Evolutionary conservation across 2,797 vertebrate genomes (phyloP).

Genomic region (Alosa sapidissima): DNA sequence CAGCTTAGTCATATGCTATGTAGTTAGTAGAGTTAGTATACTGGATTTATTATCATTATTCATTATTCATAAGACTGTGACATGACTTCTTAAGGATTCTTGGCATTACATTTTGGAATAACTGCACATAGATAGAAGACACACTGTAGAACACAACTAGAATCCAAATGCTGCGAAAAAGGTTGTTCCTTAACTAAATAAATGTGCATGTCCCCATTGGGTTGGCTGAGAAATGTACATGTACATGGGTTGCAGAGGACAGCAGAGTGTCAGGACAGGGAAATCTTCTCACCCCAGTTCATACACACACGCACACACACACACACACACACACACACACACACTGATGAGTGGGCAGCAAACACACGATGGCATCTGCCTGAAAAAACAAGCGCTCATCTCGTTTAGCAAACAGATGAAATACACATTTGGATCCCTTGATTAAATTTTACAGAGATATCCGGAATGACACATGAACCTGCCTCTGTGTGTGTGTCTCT

Average conservation of each 20-base stretch:
- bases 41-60: background rate
- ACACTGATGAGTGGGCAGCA: background rate
- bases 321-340: background rate
- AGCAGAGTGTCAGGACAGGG: too few relatives aligned
- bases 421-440: background rate
- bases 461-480: conserved; percentile 12
- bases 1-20: background rate
- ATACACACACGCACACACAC: background rate
- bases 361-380: background rate
- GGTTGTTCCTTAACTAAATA: background rate
- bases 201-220: background rate
- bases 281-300: too few relatives aligned
- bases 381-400: background rate
- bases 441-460: conserved; percentile 5
- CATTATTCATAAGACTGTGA: background rate
- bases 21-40: background rate
- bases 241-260: too few relatives aligned
- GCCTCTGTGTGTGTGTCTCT: background rate
- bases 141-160: background rate
- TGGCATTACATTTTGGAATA: background rate
- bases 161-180: background rate
- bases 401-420: background rate
- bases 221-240: too few relatives aligned
- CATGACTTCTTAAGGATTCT: background rate
- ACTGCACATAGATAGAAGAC: background rate